phyloP scores from a whole-genome alignment of 2,797 vertebrate species.

The Chrosomus eos region DNA sequence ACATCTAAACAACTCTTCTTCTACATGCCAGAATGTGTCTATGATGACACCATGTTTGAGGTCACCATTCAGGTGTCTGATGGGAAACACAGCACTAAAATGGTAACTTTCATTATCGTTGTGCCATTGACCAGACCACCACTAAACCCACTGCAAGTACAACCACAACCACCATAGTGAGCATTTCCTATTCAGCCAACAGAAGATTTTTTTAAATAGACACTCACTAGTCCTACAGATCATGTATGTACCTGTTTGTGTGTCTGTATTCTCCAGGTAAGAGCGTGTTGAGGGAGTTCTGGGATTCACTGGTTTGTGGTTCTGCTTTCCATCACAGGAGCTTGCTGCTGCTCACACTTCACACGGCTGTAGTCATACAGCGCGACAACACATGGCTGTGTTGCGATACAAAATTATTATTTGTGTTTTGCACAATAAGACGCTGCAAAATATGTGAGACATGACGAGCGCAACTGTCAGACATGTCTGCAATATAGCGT shows the following conservation, averaged over 20 bases:
- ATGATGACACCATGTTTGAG: constrained; percentile 45
- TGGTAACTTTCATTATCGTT: constrained; percentile 39
- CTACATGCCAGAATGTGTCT: too few relatives aligned
- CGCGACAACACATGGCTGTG: neutral
- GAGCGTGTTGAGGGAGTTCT: constrained; percentile 30
- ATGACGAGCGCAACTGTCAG: too few relatives aligned
- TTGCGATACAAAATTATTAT: neutral
- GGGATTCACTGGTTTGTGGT: constrained; percentile 51
- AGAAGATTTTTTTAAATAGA: neutral
- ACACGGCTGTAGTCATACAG: neutral
- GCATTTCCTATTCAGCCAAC: neutral
- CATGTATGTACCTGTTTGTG: neutral
- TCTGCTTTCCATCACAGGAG: constrained; percentile 37
- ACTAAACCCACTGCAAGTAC: too few relatives aligned
- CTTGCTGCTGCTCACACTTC: constrained; percentile 33
- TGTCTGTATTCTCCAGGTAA: neutral
- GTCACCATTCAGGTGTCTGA: constrained; percentile 52
- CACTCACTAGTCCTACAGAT: neutral
- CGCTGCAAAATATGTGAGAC: too few relatives aligned
- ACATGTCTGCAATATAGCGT: too few relatives aligned
- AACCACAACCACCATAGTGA: neutral
- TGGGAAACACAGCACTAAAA: constrained; percentile 47
- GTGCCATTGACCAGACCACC: constrained; percentile 46
- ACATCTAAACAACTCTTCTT: constrained; percentile 44
- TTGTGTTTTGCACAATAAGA: neutral